Evolutionary conservation across 2,888 invertebrate genomes (phyloP).

Genomic region (Embidobia sp.): DNA sequence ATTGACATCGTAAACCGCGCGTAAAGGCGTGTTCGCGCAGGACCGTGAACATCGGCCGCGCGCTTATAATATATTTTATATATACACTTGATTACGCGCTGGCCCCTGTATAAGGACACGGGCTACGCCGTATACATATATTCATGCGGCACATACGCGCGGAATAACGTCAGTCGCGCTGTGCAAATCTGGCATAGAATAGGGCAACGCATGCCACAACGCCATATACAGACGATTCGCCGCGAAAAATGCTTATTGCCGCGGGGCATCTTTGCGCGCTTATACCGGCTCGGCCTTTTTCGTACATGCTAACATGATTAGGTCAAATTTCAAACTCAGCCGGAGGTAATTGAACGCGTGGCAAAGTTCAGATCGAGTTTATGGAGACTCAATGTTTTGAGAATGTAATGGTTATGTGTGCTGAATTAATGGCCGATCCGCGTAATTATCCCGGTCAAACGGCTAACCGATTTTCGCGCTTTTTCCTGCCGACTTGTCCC

Average conservation of each 20-base stretch:
- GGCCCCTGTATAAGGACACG: conserved; percentile 63
- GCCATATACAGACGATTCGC: conserved; percentile 56
- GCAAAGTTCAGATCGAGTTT: no score
- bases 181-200: conserved; percentile 62
- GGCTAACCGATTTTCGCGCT: no score
- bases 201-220: conserved; percentile 51
- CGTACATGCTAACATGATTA: conserved; percentile 11
- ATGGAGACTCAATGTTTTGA: no score
- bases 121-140: conserved; percentile 64
- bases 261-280: background rate
- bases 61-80: conserved; percentile 63
- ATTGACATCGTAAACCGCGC: conserved; percentile 67
- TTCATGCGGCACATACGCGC: conserved; percentile 62
- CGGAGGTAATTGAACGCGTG: background rate
- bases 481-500: no score
- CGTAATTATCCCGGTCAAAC: no score
- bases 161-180: conserved; percentile 53
- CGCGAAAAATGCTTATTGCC: conserved; percentile 42
- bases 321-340: background rate
- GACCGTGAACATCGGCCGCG: conserved; percentile 60
- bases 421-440: no score
- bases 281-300: background rate
- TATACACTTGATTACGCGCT: conserved; percentile 66
- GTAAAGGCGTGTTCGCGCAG: conserved; percentile 65
- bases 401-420: no score